phyloP scores from a whole-genome alignment of 2,888 invertebrate species.

The Amblyjoppa proteus region DNA sequence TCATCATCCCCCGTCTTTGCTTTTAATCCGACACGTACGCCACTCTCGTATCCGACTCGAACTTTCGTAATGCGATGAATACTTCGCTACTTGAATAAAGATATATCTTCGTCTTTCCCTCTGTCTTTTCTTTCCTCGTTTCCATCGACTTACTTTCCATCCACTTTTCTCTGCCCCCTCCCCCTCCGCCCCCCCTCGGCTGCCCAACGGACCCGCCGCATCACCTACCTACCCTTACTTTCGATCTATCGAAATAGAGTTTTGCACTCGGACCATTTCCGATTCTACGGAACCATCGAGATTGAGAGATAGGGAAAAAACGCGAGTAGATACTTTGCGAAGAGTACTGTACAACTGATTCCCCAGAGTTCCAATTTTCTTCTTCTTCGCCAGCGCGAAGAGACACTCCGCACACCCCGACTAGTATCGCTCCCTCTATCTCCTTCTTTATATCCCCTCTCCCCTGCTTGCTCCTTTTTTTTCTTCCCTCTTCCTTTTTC shows the following conservation, averaged over 20 bases:
- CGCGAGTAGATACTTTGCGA: conserved; percentile 56
- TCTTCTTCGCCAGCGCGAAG: conserved; percentile 26
- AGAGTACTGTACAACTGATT: conserved; percentile 59
- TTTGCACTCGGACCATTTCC: conserved; percentile 64
- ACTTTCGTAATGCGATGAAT: conserved; percentile 42
- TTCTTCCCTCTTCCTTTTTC: conserved; percentile 23
- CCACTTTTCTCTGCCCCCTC: not conserved
- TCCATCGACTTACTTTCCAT: conserved; percentile 24
- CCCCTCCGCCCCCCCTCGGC: not conserved
- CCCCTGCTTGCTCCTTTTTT: not conserved
- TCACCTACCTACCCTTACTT: conserved; percentile 18
- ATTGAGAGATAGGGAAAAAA: conserved; percentile 19
- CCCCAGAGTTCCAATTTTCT: conserved; percentile 66
- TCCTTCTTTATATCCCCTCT: conserved; percentile 2
- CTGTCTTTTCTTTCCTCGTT: not conserved
- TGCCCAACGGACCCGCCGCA: too few relatives aligned
- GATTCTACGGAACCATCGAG: conserved; percentile 49
- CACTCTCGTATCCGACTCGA: conserved; percentile 29
- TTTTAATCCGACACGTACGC: conserved; percentile 13
- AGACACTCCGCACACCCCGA: conserved; percentile 50
- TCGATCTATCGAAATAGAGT: conserved; percentile 65
- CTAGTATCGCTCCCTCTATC: conserved; percentile 16
- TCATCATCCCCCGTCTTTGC: conserved; percentile 13
- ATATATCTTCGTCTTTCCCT: conserved; percentile 9
- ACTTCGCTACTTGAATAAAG: conserved; percentile 24